These are phyloP conservation scores for Dermochelys coriacea DNA, from an alignment of 2,797 vertebrate species.

Conservation along the genomic window DNA sequence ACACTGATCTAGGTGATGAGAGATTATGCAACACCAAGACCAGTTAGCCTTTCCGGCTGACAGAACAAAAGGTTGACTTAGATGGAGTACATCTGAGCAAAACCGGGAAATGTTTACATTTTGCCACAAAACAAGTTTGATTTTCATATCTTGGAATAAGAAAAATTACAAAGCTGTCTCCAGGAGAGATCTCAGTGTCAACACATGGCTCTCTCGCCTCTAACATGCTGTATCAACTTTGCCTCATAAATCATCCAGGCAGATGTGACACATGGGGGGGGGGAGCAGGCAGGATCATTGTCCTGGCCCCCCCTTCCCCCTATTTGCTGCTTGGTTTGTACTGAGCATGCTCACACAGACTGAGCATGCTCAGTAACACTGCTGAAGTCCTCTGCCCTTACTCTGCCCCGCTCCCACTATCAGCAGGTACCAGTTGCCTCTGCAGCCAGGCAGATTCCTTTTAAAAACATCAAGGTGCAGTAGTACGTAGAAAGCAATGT, in stretches of 20 bases:
- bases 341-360: no score
- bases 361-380: no score
- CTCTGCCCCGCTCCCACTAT: no score
- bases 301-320: no score
- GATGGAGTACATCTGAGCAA: background rate
- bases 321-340: no score
- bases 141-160: background rate
- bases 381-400: no score
- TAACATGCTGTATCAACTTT: background rate
- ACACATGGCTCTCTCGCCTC: background rate
- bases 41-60: background rate
- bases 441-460: background rate
- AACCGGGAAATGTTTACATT: background rate
- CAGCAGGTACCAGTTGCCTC: background rate
- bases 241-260: background rate
- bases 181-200: background rate
- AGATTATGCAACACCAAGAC: background rate
- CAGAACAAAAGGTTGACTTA: background rate
- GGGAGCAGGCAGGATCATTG: no score
- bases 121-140: background rate
- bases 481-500: background rate
- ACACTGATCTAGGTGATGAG: background rate
- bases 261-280: no score
- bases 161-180: background rate
- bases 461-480: background rate